Evolutionary conservation across 2,888 invertebrate genomes (phyloP), one percentile per base, ranked within the genome.

Genomic region (Thymelicus acteon): DNA sequence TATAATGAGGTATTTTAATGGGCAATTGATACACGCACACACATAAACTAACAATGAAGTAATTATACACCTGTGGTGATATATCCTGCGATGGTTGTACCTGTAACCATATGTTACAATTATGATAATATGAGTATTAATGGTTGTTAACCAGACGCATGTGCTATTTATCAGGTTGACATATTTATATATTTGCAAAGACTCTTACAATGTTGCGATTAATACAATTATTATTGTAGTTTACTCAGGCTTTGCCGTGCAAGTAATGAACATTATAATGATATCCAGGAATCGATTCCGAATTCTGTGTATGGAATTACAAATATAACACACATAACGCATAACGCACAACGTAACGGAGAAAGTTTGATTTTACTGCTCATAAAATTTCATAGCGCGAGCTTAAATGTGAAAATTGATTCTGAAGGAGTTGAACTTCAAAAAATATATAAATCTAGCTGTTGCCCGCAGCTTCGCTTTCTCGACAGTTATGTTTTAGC

Each of bases 41-140:
- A 54, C 54, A 54, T 24, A 54, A 24, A 31, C 54, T 19, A 54
- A 54, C 54, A 54, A 52, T 64, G 64, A 64, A 52, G 64, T 64
- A 64, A 64, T 64, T 64, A 64, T 48, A 54, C 64, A 52, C 37
- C 37, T 64, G 64, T 52, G 31, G 63, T 15, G 15, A 52, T 24
- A 8, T 24, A 52, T 52, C 52, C 52, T 7, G 7, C 15, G 7
- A 49, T 63, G 47, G 48, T 37, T 48, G 13, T 15, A 15, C 39
- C 15, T 15, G 54, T 54, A 52, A 54, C 40, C 54, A 54, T 64
- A 64, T 64, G 64, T 64, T 64, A 52, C 54, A 64, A 54, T 64
- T 64, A 64, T 64, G 52, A 64, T 64, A 64, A 64, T 64, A 40
- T 24, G 54, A 7, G 54, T 54, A 54, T 54, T 54, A 54, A 40